Base-by-base conservation (phyloP, 2,888 invertebrate genomes). In the Carterocephalus palaemon region DNA sequence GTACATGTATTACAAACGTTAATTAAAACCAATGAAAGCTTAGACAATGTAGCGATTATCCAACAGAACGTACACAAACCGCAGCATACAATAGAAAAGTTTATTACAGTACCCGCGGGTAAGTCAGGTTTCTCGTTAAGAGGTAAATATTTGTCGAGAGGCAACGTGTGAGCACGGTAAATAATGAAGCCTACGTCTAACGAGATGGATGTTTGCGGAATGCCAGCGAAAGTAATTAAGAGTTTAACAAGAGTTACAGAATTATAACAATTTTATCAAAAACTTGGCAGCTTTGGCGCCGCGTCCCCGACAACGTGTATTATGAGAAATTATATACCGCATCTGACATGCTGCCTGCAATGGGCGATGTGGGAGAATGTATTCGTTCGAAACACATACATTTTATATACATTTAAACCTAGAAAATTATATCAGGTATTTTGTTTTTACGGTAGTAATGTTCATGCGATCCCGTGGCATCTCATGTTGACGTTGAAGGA, bases 121-220 rank as follows among this genome's bases (percentile, higher is more conserved):
- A 79, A 82, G 80, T 76, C 81, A 80, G 79, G 74, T 75, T 78
- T 71, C 79, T 81, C 74, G 76, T 80, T 77, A 75, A 73, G 73
- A 72, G 70, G 75, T 75, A 82, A 83, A 83, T 78, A 83, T 82
- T 83, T 81, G 75, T 61, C 55, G 64, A 62, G 70, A 64, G 73
- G 70, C 70, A 65, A 75, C 70, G 75, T 77, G 78, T 73, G 70
- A 74, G 77, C 62, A 68, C 68, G 64, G 77, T 68, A 82, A 83
- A 83, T 83, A 84, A 83, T 80, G 76, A 75, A 77, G 75, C 70
- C 76, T 81, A 76, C 70, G 67, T 66, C 32, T 75, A 75, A 79
- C 76, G 67, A 78, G 76, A 80, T 71, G 78, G 70, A 76, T 85
- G 81, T 83, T 82, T 84, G 83, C 74, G 72, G 82, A 76, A 74